Conservation (phyloP, 2,888 invertebrate species). For the Campoletis raptor region DNA sequence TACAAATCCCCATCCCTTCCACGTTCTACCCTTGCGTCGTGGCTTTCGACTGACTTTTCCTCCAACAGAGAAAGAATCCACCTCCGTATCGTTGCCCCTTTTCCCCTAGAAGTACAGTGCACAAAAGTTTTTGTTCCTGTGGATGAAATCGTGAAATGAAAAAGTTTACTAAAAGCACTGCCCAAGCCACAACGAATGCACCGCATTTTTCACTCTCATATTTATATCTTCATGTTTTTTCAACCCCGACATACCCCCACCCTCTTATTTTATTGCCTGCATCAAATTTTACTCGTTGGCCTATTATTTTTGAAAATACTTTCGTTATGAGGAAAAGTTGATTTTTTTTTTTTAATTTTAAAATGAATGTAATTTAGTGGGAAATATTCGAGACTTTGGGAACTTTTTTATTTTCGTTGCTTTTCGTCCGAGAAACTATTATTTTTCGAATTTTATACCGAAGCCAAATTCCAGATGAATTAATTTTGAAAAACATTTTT, state of each 20-base stretch:
- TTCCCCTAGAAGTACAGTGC: constrained; percentile 1
- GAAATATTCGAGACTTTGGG: background rate
- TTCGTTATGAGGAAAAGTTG: background rate
- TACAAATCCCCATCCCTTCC: background rate
- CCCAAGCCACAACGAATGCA: constrained; percentile 2
- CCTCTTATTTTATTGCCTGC: background rate
- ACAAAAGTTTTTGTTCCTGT: constrained; percentile 51
- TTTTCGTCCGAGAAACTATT: background rate
- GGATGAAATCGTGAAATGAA: constrained; percentile 12
- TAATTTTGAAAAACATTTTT: background rate
- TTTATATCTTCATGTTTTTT: background rate
- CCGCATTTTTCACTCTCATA: background rate
- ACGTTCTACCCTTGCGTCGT: constrained; percentile 21
- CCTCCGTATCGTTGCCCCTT: background rate
- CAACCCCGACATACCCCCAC: background rate
- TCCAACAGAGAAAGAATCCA: constrained; percentile 17
- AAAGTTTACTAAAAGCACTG: constrained; percentile 42
- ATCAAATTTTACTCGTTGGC: background rate
- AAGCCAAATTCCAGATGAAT: background rate
- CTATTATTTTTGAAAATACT: background rate
- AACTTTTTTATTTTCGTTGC: background rate
- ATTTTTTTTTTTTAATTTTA: background rate
- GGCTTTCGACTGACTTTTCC: constrained; percentile 50
- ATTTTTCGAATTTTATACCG: background rate
- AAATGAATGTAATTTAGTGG: background rate